Conservation (phyloP, 2,113 vertebrate species). For the Deroptyus accipitrinus region DNA sequence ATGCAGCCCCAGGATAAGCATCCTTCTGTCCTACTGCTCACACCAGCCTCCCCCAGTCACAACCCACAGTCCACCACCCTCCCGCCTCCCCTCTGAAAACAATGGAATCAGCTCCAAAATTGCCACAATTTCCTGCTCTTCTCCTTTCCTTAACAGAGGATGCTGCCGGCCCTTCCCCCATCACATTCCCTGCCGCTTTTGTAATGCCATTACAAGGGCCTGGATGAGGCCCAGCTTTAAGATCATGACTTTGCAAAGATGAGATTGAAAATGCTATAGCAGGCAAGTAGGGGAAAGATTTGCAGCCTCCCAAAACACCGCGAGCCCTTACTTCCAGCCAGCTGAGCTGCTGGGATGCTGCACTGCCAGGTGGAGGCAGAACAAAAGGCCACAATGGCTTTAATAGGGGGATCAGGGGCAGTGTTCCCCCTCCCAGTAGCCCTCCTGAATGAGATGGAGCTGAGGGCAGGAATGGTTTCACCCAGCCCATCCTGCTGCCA, state of each 20-base stretch:
- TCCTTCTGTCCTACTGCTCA: neutral
- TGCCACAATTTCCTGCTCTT: neutral
- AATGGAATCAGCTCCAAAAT: neutral
- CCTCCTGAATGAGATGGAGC: neutral
- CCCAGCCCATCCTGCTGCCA: neutral
- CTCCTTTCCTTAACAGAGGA: neutral
- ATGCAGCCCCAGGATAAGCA: neutral
- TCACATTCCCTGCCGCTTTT: neutral
- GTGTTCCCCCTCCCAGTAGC: neutral
- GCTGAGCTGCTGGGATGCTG: neutral
- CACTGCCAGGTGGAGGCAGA: neutral
- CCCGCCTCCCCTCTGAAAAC: neutral
- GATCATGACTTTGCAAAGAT: neutral
- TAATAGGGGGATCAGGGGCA: neutral
- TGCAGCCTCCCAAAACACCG: neutral
- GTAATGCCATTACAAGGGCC: neutral
- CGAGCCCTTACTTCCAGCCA: neutral
- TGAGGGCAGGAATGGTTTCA: neutral
- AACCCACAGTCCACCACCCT: neutral
- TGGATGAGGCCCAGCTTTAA: neutral
- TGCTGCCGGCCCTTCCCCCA: slow-evolving; percentile 1
- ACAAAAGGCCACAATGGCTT: neutral
- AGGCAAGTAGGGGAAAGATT: neutral
- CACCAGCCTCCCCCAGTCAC: rapidly evolving
- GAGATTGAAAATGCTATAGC: neutral